Conservation (phyloP, 2,113 vertebrate genomes). For the Terrapene triunguis region DNA sequence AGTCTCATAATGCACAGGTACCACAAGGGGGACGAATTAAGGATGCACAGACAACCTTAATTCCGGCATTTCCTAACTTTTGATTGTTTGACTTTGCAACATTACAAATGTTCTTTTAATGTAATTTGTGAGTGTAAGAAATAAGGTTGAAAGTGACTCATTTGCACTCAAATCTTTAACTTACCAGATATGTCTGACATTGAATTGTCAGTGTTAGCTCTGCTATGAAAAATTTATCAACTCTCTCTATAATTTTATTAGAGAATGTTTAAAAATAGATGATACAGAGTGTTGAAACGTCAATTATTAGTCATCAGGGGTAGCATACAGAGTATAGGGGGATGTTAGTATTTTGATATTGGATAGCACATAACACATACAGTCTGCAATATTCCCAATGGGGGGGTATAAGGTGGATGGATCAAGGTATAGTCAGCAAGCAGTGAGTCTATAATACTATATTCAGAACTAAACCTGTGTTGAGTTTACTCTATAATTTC, state of each 20-base stretch:
- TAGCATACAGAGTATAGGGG: too few species aligned
- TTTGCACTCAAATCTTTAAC: background rate
- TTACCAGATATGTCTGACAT: background rate
- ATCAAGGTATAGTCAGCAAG: too few species aligned
- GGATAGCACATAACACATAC: too few species aligned
- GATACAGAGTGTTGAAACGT: too few species aligned
- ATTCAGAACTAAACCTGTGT: background rate
- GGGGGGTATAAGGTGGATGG: too few species aligned
- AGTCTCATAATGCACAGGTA: background rate
- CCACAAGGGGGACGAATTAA: background rate
- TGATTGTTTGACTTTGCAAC: background rate
- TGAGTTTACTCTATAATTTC: background rate
- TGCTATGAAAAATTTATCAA: background rate
- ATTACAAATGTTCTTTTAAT: background rate
- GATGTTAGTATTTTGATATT: too few species aligned
- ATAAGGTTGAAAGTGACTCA: background rate
- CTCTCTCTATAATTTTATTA: background rate
- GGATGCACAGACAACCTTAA: constrained; percentile 28
- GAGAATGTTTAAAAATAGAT: too few species aligned
- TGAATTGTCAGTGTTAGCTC: background rate
- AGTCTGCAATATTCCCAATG: too few species aligned
- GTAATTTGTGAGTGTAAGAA: background rate
- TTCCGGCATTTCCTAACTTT: background rate
- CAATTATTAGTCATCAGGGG: too few species aligned
- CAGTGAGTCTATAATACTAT: background rate